Conservation (phyloP, 2,113 vertebrate species). For the Nicator chloris region DNA sequence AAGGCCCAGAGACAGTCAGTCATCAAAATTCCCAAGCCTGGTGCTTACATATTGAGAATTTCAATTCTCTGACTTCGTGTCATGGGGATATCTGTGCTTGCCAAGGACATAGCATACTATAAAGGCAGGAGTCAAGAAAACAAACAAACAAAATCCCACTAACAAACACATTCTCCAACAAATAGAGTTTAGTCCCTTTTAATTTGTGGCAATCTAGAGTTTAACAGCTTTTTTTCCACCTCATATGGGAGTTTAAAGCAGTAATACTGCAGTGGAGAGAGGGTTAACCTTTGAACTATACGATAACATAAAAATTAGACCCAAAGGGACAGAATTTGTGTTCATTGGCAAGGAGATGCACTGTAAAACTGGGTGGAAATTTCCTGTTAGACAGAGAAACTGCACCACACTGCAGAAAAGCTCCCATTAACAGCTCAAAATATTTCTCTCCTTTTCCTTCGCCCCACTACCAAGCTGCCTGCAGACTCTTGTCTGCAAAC, state of each 20-base stretch:
- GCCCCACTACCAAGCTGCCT: background rate
- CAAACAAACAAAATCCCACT: background rate
- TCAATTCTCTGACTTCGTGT: background rate
- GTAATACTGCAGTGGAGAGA: background rate
- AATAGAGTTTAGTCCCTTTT: background rate
- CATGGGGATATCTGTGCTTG: background rate
- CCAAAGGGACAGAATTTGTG: background rate
- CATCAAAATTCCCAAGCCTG: background rate
- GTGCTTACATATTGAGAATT: background rate
- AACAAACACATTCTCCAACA: background rate
- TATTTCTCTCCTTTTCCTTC: background rate
- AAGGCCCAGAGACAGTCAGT: background rate
- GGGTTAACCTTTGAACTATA: background rate
- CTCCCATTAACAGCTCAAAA: background rate
- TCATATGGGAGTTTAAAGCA: background rate
- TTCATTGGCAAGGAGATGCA: background rate
- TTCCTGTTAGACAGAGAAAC: constrained; percentile 4
- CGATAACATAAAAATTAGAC: background rate
- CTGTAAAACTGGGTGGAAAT: background rate
- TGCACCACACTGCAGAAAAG: background rate
- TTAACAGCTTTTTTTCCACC: background rate
- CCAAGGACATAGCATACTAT: background rate
- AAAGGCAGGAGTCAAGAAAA: background rate
- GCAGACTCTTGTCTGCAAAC: background rate
- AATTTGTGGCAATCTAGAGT: background rate